Evolutionary conservation across 2,888 invertebrate species (phyloP).

Genomic region (Cactoblastis cactorum): DNA sequence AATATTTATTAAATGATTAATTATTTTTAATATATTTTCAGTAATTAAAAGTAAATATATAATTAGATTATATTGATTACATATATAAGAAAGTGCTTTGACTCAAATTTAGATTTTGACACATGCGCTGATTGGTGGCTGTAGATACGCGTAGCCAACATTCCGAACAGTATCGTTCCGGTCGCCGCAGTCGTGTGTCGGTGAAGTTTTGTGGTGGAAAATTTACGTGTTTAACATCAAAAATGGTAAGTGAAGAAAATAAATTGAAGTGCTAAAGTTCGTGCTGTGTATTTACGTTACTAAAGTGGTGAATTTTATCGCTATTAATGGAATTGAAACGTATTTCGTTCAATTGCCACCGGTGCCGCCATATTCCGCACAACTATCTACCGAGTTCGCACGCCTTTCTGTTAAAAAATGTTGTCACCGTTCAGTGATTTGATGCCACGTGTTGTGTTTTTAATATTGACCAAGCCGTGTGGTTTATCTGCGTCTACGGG

Average conservation of each 20-base stretch:
- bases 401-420: conserved; percentile 69
- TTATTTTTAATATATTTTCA: not conserved
- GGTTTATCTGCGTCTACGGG: conserved; percentile 27
- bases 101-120: conserved; percentile 59
- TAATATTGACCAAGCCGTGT: conserved; percentile 27
- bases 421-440: conserved; percentile 76
- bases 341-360: conserved; percentile 54
- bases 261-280: conserved; percentile 55
- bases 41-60: not conserved
- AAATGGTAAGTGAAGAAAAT: conserved; percentile 76
- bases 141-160: conserved; percentile 66
- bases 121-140: conserved; percentile 74
- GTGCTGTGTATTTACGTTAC: conserved; percentile 47
- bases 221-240: conserved; percentile 77
- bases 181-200: conserved; percentile 76
- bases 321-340: conserved; percentile 49
- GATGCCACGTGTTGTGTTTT: conserved; percentile 74
- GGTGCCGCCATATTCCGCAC: conserved; percentile 79
- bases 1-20: not conserved
- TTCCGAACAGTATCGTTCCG: conserved; percentile 74
- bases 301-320: conserved; percentile 36
- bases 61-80: not conserved
- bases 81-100: conserved; percentile 42
- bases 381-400: conserved; percentile 68
- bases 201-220: conserved; percentile 72